Evolutionary conservation across 2,113 vertebrate genomes (phyloP).

Genomic region (Perognathus longimembris): DNA sequence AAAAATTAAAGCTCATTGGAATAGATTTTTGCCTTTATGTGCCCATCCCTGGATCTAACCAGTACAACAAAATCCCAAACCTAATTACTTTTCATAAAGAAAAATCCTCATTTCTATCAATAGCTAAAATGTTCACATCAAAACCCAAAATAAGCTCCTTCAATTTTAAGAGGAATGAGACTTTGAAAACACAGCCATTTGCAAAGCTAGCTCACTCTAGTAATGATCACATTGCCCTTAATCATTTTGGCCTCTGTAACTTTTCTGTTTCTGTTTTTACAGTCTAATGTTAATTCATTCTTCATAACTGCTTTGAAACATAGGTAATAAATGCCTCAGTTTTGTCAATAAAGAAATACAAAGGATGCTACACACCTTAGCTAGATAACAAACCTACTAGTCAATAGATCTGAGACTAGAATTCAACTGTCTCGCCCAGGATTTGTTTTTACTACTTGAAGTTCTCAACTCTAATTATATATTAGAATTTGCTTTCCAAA

Average conservation of each 20-base stretch:
- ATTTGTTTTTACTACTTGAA: background rate
- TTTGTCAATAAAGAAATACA: conserved; percentile 31
- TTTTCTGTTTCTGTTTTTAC: conserved; percentile 33
- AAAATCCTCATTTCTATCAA: background rate
- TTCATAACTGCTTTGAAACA: background rate
- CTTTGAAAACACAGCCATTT: conserved; percentile 12
- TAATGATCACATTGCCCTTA: background rate
- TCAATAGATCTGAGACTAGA: background rate
- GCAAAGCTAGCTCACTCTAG: background rate
- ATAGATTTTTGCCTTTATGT: background rate
- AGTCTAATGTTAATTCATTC: conserved; percentile 35
- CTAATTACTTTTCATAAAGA: background rate
- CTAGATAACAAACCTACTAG: background rate
- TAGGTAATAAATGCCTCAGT: background rate
- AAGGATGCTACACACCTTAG: background rate
- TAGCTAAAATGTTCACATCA: conserved; percentile 23
- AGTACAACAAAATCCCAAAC: conserved; percentile 52
- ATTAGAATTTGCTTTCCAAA: background rate
- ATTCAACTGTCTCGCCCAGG: background rate
- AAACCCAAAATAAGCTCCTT: conserved; percentile 51
- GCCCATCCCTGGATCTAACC: conserved; percentile 6
- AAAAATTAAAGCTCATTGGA: too few species aligned
- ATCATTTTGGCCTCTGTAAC: background rate
- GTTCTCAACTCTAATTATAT: background rate
- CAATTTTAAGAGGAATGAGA: conserved; percentile 32